Percentiles rank a stretch among this genome's conserved stretches.
These are phyloP conservation scores for Coleophora flavipennella DNA, from an alignment of 2,888 invertebrate genomes.

Conservation along the genomic window DNA sequence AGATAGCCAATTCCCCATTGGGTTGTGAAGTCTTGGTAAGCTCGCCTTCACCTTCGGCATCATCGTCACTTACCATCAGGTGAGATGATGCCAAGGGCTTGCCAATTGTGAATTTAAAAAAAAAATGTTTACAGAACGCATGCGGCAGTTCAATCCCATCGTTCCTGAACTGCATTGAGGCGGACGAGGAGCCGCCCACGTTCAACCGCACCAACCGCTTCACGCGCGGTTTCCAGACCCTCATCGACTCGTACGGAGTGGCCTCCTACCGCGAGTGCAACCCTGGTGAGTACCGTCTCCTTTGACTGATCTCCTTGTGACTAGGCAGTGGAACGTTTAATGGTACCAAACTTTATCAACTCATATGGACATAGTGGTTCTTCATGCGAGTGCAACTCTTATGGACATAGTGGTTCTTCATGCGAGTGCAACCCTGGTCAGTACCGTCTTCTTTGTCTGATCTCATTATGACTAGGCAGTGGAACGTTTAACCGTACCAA, in stretches of 20 bases:
- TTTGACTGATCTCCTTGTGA: too few relatives aligned
- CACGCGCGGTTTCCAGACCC: conserved; percentile 92
- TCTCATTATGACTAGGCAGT: too few relatives aligned
- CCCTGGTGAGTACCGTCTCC: conserved; percentile 79
- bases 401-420: conserved; percentile 55
- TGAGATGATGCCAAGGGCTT: too few relatives aligned
- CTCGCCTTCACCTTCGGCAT: too few relatives aligned
- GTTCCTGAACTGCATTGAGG: conserved; percentile 91
- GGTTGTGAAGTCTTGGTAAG: too few relatives aligned
- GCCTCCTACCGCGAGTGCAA: conserved; percentile 94
- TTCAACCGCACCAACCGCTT: conserved; percentile 94
- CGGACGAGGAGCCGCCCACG: conserved; percentile 88
- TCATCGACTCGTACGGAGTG: conserved; percentile 95
- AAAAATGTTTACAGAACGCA: conserved; percentile 58
- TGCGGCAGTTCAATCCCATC: conserved; percentile 92
- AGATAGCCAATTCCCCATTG: too few relatives aligned
- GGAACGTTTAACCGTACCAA: conserved; percentile 94
- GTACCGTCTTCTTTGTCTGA: conserved; percentile 3
- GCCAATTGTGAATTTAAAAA: too few relatives aligned
- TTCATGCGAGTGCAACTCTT: too few relatives aligned
- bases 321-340: too few relatives aligned
- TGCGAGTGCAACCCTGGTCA: conserved; percentile 87
- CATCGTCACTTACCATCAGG: too few relatives aligned
- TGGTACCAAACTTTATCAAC: conserved; percentile 92
- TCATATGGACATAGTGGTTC: too few relatives aligned